Conservation (phyloP, 2,113 vertebrate species). For the Chaetops frenatus region DNA sequence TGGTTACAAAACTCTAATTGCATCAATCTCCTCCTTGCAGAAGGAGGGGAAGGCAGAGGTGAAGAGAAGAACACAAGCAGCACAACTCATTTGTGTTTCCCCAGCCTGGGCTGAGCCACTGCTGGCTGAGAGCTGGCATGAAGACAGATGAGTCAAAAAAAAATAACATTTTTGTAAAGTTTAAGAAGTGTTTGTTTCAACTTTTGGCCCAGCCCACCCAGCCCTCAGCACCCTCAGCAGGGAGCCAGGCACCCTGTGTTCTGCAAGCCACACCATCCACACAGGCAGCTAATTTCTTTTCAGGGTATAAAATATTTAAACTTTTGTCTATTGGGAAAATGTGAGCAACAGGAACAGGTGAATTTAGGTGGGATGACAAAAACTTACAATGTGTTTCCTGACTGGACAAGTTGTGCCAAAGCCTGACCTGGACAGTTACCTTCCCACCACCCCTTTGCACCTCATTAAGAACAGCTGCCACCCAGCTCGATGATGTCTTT, state of each 20-base stretch:
- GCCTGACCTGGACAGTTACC: background rate
- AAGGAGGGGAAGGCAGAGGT: background rate
- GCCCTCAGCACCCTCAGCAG: background rate
- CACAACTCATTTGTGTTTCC: background rate
- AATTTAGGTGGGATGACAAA: background rate
- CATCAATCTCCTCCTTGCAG: background rate
- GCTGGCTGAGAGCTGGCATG: background rate
- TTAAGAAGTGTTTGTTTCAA: background rate
- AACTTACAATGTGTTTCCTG: background rate
- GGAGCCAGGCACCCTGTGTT: background rate
- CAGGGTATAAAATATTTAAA: background rate
- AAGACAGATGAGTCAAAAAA: background rate
- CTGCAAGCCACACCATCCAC: background rate
- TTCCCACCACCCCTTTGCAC: background rate
- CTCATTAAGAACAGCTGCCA: background rate
- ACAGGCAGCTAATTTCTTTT: background rate
- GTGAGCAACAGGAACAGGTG: background rate
- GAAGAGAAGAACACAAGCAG: background rate
- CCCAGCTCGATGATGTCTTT: background rate
- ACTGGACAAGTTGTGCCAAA: background rate
- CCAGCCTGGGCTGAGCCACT: accelerated
- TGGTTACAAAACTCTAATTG: background rate
- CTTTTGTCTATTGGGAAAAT: background rate
- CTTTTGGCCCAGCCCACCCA: background rate
- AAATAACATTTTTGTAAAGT: background rate